Base-by-base conservation (phyloP, 2,113 vertebrate species). In the Synchiropus splendidus region DNA sequence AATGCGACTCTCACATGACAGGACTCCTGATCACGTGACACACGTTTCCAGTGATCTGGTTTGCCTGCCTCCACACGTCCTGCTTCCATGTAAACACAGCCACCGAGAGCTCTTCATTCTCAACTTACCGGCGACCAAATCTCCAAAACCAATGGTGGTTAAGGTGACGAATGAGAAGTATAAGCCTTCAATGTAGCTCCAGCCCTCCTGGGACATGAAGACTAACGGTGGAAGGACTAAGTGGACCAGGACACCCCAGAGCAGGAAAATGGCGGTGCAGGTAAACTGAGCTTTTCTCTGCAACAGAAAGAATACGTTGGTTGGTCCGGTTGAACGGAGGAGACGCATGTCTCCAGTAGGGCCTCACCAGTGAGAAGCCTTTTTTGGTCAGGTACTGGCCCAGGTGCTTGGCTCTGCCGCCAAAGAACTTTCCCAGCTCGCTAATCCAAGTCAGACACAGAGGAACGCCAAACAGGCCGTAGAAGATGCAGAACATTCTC, bases 141-240 rank as follows among this genome's bases (percentile, higher is more conserved):
- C 94, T 36, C 95, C 94, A 54, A 98, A 98, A 59, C 95, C 94
- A 47, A 97, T 94, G 50, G 95, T 98, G 43, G 91, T 91, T 79
- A 97, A 90, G 41, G 95, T 97, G 72, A 96, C 93, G 55, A 97
- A 98, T 12, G 94, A 97, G 75, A 92, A 98, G 72, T 97, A 98
- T 61, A 97, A 87, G 31, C 94, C 92, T 71, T 97, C 92, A 2
- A 97, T 80, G 45, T 98, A 98, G 43, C 85, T 50, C 95, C 95
- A 98, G 39, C 91, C 88, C 78, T 98, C 94, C 1, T 94, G 93
- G 48, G 84, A 86, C 92, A 94, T 98, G 64, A 98, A 97, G 12
- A 97, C 87, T 42, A 98, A 90, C 14, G 95, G 92, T 9, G 95
- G 95, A 63, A 98, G 88, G 49, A 97, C 85, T 54, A 98, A 83